Evolutionary conservation across 2,888 invertebrate species (phyloP).

Genomic region (Tetranychus piercei): DNA sequence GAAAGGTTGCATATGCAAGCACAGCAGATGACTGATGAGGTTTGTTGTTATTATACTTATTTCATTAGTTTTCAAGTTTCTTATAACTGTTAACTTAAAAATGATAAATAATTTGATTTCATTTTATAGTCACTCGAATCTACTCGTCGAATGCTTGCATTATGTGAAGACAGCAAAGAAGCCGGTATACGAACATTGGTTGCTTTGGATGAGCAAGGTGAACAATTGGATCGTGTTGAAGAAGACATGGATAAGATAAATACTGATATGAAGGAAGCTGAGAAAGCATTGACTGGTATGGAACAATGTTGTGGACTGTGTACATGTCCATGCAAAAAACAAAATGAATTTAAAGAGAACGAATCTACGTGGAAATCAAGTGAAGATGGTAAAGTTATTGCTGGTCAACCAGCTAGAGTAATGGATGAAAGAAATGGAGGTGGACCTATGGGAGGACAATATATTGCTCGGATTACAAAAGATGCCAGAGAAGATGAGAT

Average conservation of each 20-base stretch:
- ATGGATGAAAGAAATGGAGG: constrained; percentile 85
- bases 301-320: constrained; percentile 99
- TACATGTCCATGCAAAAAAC: constrained; percentile 97
- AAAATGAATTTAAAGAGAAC: constrained; percentile 65
- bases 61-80: not conserved
- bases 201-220: constrained; percentile 99
- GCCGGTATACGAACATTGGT: constrained; percentile 99
- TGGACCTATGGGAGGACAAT: constrained; percentile 67
- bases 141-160: constrained; percentile 33
- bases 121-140: constrained; percentile 32
- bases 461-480: constrained; percentile 91
- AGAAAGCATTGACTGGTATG: constrained; percentile 98
- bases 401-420: constrained; percentile 79
- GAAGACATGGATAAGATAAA: constrained; percentile 99
- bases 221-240: constrained; percentile 98
- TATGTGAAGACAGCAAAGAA: constrained; percentile 82
- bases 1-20: constrained; percentile 11
- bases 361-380: constrained; percentile 97
- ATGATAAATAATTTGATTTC: not conserved
- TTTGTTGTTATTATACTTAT: not conserved
- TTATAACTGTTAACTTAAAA: not conserved
- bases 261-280: constrained; percentile 97
- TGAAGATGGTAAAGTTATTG: constrained; percentile 92
- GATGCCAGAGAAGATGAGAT: constrained; percentile 97
- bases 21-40: constrained; percentile 9